Percentiles rank a stretch among this genome's conserved stretches.
These are phyloP conservation scores for Bombylius discolor DNA, from an alignment of 2,888 invertebrate genomes.

Conservation along the genomic window DNA sequence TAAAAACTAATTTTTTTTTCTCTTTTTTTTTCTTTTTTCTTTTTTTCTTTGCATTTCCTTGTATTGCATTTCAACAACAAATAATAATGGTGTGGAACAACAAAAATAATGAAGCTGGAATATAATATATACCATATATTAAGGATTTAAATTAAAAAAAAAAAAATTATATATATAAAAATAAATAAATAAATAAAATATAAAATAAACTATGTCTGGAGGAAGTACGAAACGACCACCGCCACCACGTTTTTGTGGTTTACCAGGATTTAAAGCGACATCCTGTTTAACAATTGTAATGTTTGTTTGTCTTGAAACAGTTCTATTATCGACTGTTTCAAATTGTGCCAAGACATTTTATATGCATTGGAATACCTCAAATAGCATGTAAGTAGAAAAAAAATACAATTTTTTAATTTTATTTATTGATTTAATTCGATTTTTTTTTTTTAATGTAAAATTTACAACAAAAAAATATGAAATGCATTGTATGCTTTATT, in stretches of 20 bases:
- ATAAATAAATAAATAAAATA: not conserved
- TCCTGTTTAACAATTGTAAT: conserved; percentile 43
- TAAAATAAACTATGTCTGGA: conserved; percentile 14
- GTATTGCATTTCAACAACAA: too few relatives aligned
- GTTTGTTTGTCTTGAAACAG: conserved; percentile 43
- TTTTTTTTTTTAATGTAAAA: too few relatives aligned
- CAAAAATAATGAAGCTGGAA: not conserved
- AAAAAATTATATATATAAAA: too few relatives aligned
- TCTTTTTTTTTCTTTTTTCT: too few relatives aligned
- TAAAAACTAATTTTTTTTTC: too few relatives aligned
- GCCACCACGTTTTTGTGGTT: conserved; percentile 19
- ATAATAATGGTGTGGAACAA: too few relatives aligned
- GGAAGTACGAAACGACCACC: conserved; percentile 17
- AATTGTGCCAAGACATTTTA: conserved; percentile 73
- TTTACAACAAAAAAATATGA: too few relatives aligned
- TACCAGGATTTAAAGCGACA: conserved; percentile 33
- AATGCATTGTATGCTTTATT: too few relatives aligned
- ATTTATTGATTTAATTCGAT: too few relatives aligned
- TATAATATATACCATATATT: not conserved
- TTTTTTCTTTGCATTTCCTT: too few relatives aligned
- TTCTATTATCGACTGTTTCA: conserved; percentile 43
- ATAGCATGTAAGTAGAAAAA: conserved; percentile 49
- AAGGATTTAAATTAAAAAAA: too few relatives aligned
- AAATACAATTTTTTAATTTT: too few relatives aligned
- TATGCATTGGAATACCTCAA: conserved; percentile 84